A percentile compares a stretch with the other conserved stretches of the same genome.
These are phyloP conservation scores for Acheta domesticus DNA, from an alignment of 2,888 invertebrate species.

Conservation along the genomic window DNA sequence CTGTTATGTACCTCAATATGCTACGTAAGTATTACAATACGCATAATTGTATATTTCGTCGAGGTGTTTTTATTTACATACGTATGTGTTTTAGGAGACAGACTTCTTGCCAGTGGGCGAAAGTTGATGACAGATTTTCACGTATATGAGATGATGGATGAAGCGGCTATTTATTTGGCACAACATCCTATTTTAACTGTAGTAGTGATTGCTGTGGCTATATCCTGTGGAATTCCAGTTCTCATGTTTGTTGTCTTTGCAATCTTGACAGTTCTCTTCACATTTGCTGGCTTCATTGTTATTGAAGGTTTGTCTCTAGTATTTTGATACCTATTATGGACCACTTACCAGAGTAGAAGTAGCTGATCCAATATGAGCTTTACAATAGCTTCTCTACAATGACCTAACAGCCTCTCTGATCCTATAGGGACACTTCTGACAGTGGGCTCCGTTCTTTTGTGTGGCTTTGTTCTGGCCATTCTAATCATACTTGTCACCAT, in stretches of 20 bases:
- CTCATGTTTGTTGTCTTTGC: constrained; percentile 35
- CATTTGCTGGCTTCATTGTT: constrained; percentile 35
- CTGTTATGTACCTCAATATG: too few relatives aligned
- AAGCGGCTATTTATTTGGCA: constrained; percentile 29
- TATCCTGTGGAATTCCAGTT: constrained; percentile 36
- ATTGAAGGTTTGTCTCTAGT: constrained; percentile 34
- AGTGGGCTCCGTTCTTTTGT: constrained; percentile 35
- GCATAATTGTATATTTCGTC: too few relatives aligned
- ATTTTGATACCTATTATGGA: neutral
- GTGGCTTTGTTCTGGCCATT: constrained; percentile 35
- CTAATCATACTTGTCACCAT: constrained; percentile 33
- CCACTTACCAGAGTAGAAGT: neutral
- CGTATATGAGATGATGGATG: constrained; percentile 28
- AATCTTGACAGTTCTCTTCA: constrained; percentile 33
- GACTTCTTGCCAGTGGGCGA: neutral
- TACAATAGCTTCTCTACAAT: neutral
- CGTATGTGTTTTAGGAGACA: constrained; percentile 28
- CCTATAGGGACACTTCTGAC: constrained; percentile 37
- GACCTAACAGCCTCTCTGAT: neutral
- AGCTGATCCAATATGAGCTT: neutral
- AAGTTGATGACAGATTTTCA: constrained; percentile 28
- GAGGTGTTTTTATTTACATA: too few relatives aligned
- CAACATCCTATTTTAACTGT: constrained; percentile 34
- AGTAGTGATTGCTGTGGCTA: constrained; percentile 30
- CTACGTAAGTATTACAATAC: too few relatives aligned